Base-by-base conservation (phyloP, 2,113 vertebrate species). In the Bujurquina vittata region DNA sequence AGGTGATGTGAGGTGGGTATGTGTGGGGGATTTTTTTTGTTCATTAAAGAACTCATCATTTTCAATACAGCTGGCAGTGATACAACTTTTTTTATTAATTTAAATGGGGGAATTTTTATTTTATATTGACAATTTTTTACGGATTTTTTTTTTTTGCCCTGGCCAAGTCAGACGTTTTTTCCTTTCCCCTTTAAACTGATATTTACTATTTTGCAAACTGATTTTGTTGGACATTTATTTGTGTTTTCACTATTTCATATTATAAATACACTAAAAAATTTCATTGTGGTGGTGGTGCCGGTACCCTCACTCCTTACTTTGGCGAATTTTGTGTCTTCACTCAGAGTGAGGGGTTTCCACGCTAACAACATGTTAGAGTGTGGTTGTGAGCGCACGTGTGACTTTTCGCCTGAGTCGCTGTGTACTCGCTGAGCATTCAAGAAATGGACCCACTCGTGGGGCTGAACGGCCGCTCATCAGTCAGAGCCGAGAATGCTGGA, bases 11-110 rank as follows among this genome's bases (percentile, higher is more conserved):
- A 72, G 65, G 52, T 1, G 4, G 49, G 14, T 17, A 26, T 20
- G 2, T 49, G 26, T 31, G 23, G 20, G 29, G 35, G n/a, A n/a
- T n/a, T 18, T 54, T 72, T 72, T 72, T 69, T 67, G 2, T 15
- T 15, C 17, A 54, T 33, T 72, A 18, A 54, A 54, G 31, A 54
- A 20, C 46, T 72, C 23, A 52, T 31, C 46, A 31, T 52, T 72
- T 54, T 72, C 46, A 72, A 26, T 29, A 54, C 17, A 72, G 18
- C 10, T 72, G 26, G 18, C 7, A 54, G 18, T 54, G 26, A 31
- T 31, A 52, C 49, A 69, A 52, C 65, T 69, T 69, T 52, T 72
- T 52, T 54, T 72, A 52, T 72, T 72, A 43, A 72, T 72, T 31
- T 52, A 72, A 72, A 72, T 52, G 1, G 52, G 23, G 15, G 15